Base-by-base conservation (phyloP, 64 coral and sea anemone genomes). In the Pachyseris speciosa region DNA sequence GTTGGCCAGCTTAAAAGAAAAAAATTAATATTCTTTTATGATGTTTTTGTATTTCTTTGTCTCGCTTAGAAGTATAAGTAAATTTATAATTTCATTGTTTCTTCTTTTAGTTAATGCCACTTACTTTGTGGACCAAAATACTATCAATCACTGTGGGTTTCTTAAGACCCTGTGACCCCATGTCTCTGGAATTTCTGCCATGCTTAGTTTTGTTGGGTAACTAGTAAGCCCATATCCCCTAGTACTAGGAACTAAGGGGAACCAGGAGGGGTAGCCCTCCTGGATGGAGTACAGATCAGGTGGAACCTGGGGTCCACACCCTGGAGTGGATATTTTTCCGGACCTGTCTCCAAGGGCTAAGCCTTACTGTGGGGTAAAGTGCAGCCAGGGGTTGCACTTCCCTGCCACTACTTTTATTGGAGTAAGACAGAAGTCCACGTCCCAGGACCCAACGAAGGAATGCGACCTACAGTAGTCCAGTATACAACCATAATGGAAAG, bases 11-110 rank as follows among this genome's bases (percentile, higher is more conserved):
- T 60, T 60, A 60, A 60, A 60, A 60, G 57, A 60, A 60, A 60
- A 49, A 49, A 49, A 49, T 49, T 49, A 60, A 60, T 60, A 60
- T 20, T 60, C 57, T 15, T 17, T 60, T 60, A 60, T 49, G 5
- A 49, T 49, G 45, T 49, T 20, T 1, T 60, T 60, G 57, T 10
- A 60, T 60, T 60, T 60, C 57, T 60, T 60, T 60, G 5, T 60
- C 13, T 60, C 22, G 13, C 0, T 60, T 60, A 60, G 57, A 60
- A 17, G 57, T 60, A 0, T 60, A 60, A 4, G 0, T 60, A 60
- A 60, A 60, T 60, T 60, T 60, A 60, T 60, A 15, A 60, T 60
- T 60, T 60, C 57, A 60, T 60, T 64, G 60, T 55, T 55, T 55
- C 3, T 55, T 12, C 51, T 55, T 12, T 55, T 55, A 55, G 7